Base-by-base conservation (phyloP, 2,888 invertebrate genomes). In the Prosapia bicincta region DNA sequence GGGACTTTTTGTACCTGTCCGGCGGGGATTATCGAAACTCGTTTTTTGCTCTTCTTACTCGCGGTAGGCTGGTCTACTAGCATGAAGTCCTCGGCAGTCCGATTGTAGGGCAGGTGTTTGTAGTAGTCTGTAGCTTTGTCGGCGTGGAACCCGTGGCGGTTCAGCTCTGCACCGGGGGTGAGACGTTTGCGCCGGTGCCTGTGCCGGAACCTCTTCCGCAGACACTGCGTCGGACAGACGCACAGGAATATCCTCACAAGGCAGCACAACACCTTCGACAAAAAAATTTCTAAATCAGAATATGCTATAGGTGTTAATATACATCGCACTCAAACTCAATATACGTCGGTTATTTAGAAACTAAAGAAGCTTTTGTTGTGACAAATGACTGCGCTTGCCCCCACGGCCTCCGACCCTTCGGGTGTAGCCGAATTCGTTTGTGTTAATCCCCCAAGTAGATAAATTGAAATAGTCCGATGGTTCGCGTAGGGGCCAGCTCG, bases 191-290 rank as follows among this genome's bases (percentile, higher is more conserved):
- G 78, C 54, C 81, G 79, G 73, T 81, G 80, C 72, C 80, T 78
- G 69, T 80, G 79, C 26, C 79, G 79, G 78, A 80, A 79, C 66
- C 80, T 79, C 32, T 77, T 72, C 28, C 79, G 74, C 66, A 79
- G 78, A 38, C 80, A 81, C 65, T 79, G 71, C n/a, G 81, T 80
- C 28, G 81, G 82, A 70, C 93, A 94, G 84, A 93, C 91, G 87
- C 95, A 96, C 85, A 95, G 90, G 83, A 92, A 87, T 83, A 95
- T 92, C 82, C 95, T 91, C 82, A 95, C 88, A 83, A 95, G 87
- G 86, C 94, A 94, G 86, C 94, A 94, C 80, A 93, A 88, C 82
- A 94, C 74, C 74, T 74, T 65, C 24, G 43, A 54, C 54, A 54
- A 2, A 54, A 3, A 20, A 38, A 38, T 3, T 30, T 7, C 30